Base-by-base conservation (phyloP, 1,140 invertebrate species). In the Andricus grossulariae region DNA sequence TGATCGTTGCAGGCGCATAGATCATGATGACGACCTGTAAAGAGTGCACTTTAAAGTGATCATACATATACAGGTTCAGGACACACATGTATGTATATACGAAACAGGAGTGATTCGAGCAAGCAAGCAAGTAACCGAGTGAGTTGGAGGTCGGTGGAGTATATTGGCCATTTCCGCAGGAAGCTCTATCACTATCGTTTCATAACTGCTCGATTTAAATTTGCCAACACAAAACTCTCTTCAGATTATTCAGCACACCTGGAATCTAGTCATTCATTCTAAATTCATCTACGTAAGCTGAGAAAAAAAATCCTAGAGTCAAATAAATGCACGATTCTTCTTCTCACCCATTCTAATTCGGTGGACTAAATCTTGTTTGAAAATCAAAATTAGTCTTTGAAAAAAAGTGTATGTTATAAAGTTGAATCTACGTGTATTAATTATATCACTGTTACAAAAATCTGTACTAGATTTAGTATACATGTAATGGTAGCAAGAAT, bases 131-230 rank as follows among this genome's bases (percentile, higher is more conserved):
- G 73, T 50, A 72, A 74, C 79, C 74, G 84, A 86, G 83, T 78
- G 84, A 86, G 86, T 89, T 89, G 86, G 88, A 88, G 87, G 88
- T 88, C 87, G 88, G 86, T 86, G 87, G 87, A 88, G 85, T 89
- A 89, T 87, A 90, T 90, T 90, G 89, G 87, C 85, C 83, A 90
- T 90, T 90, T 90, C 89, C 89, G 89, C 88, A 90, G 89, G 89
- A 90, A 89, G 86, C 83, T 86, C 87, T 88, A 89, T 86, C 81
- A 80, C 79, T 85, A 83, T 83, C 83, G 81, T 89, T 87, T 87
- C 85, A 85, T 87, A 86, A 89, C 83, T 80, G 77, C 52, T 82
- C 78, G 81, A 76, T 85, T 83, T 82, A 78, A 78, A 86, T 85
- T 84, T 74, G 80, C 74, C 70, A 71, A 76, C 66, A 49, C 75